Evolutionary conservation across 2,797 vertebrate genomes (phyloP), one percentile per base, ranked within the genome.

Genomic region (Channallabes apus): DNA sequence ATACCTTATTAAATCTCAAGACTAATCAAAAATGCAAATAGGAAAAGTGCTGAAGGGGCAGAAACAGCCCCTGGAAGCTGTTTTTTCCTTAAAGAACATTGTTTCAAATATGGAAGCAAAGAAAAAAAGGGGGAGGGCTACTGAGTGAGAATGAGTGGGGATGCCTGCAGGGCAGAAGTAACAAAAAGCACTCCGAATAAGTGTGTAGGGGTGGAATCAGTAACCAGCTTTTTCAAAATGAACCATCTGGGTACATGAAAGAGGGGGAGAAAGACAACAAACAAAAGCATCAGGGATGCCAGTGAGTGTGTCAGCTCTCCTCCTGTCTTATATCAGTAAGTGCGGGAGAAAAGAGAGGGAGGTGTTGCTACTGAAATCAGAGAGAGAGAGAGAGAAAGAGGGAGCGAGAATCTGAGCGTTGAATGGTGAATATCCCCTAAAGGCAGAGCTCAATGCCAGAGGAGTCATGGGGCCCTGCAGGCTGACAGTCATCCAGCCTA

Each of bases 401-500:
- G 41, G 75, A 51, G 64, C 6, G 64, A 79, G 65, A 54, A 77
- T 59, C 90, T 75, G 89, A 87, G 86, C 82, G 68, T 59, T 79
- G 65, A 69, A 29, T 65, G 65, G 83, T 86, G 82, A 82, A 89
- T 92, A 89, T 94, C 94, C 93, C 88, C 81, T 90, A 90, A 81
- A 93, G 91, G 90, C 87, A 89, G 89, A 89, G 91, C 93, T 94
- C 93, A 94, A 90, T 94, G 94, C 93, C 94, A 94, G 91, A 93
- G 92, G 91, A 95, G 93, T 94, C 92, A 93, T 94, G 94, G 94
- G 94, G 93, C 94, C 95, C 95, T 94, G 93, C 94, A 92, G 94
- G 90, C 94, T 95, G 95, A 96, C 95, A 95, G 94, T 95, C 94
- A 94, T 94, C 92, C 94, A 91, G 92, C 93, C 94, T 96, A 96